Conservation (phyloP, 2,113 vertebrate species). For the Parus major region DNA sequence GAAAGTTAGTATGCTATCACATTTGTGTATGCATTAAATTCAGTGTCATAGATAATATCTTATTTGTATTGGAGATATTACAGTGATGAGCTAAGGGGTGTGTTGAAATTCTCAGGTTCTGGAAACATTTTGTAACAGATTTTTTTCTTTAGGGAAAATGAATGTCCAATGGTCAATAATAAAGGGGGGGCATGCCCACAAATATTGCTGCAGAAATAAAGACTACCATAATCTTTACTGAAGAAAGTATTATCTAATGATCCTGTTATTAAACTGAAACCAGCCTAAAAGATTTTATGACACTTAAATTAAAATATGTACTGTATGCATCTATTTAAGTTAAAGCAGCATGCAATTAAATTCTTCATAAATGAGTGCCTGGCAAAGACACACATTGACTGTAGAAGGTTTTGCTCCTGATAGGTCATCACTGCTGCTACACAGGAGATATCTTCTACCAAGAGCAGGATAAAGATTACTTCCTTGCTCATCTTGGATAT, state of each 20-base stretch:
- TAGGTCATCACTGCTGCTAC: conserved; percentile 14
- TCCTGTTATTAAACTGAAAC: conserved; percentile 49
- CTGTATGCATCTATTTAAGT: conserved; percentile 36
- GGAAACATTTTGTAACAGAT: not conserved
- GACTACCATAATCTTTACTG: not conserved
- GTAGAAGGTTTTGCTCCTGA: conserved; percentile 31
- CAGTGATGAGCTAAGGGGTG: conserved; percentile 33
- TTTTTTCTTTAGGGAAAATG: not conserved
- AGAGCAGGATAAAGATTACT: conserved; percentile 50
- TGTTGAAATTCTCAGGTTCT: not conserved
- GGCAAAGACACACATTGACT: conserved; percentile 51
- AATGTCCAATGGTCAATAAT: not conserved
- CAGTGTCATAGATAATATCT: conserved; percentile 53
- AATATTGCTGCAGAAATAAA: not conserved
- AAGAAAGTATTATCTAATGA: not conserved
- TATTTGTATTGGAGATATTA: conserved; percentile 63
- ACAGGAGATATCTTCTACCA: conserved; percentile 14
- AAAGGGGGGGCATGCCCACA: not conserved
- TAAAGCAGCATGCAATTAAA: conserved; percentile 45
- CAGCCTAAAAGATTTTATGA: conserved; percentile 49
- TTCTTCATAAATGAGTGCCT: conserved; percentile 34
- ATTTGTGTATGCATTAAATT: conserved; percentile 53
- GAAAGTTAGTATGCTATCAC: not conserved
- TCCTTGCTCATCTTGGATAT: conserved; percentile 51
- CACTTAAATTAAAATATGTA: conserved; percentile 40